These are phyloP conservation scores for Pegea sp. DNA, from an alignment of 23 tunicate species.

Conservation along the genomic window DNA sequence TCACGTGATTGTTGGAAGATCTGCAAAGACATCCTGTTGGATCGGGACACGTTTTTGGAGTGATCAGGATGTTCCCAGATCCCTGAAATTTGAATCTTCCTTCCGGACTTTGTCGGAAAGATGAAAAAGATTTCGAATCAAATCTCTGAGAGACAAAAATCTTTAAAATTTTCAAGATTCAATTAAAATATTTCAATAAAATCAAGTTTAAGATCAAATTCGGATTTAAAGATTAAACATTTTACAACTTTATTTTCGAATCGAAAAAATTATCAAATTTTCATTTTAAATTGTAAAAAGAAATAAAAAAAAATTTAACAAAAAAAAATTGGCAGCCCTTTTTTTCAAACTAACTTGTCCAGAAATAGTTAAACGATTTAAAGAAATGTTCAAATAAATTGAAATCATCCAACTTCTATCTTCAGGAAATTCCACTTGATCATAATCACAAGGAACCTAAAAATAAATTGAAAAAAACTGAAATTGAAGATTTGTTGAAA, in stretches of 20 bases:
- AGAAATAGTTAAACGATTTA: conserved; percentile 8
- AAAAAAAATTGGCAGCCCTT: neutral
- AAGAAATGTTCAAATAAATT: conserved; percentile 1
- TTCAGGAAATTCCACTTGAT: conserved; percentile 16
- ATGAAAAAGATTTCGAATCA: conserved; percentile 6
- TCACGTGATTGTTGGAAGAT: neutral
- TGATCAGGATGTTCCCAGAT: conserved; percentile 4
- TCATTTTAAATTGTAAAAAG: neutral
- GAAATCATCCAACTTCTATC: conserved; percentile 8
- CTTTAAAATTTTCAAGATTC: too few species aligned
- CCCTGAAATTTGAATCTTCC: conserved; percentile 55
- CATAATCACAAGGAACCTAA: conserved; percentile 62
- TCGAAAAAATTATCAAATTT: neutral
- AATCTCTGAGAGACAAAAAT: too few species aligned
- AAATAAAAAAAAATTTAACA: neutral
- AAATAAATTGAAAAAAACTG: neutral
- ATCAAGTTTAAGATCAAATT: neutral
- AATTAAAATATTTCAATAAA: too few species aligned
- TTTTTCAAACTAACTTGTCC: conserved; percentile 12
- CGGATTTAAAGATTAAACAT: neutral
- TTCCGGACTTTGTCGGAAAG: conserved; percentile 21
- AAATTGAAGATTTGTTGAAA: neutral
- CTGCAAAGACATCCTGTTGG: conserved; percentile 54
- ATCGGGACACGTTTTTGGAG: conserved; percentile 14
- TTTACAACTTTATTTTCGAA: neutral